Conservation (phyloP, 2,113 vertebrate species). For the Falcunculus frontatus region DNA sequence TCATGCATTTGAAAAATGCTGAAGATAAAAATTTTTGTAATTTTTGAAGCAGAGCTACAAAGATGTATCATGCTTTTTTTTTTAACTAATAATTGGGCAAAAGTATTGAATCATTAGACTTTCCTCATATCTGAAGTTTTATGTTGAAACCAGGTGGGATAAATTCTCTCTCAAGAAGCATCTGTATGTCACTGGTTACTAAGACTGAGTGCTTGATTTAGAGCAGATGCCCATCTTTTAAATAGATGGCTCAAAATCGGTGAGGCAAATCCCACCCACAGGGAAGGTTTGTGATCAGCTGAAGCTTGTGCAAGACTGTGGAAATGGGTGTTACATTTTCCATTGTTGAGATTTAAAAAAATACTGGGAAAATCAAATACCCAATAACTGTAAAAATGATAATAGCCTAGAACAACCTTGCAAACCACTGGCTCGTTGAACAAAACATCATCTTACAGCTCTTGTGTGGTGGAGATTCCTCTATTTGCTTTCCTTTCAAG, state of each 20-base stretch:
- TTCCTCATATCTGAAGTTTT: not conserved
- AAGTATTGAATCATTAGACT: not conserved
- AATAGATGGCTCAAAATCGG: slow-evolving; percentile 2
- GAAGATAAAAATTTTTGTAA: not conserved
- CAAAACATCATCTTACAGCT: not conserved
- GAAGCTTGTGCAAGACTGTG: not conserved
- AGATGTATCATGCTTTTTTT: not conserved
- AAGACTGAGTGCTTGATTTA: not conserved
- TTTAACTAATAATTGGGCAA: not conserved
- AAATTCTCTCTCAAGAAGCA: not conserved
- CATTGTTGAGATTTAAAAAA: not conserved
- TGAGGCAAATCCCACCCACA: not conserved
- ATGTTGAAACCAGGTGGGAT: not conserved
- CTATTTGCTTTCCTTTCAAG: slow-evolving; percentile 50
- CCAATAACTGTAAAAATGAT: not conserved
- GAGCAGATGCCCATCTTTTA: not conserved
- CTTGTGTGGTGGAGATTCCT: not conserved
- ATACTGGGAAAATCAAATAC: not conserved
- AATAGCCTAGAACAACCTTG: slow-evolving; percentile 16
- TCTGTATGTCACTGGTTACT: not conserved
- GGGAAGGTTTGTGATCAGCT: not conserved
- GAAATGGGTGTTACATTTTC: not conserved
- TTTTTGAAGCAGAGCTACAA: not conserved
- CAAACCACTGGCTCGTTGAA: not conserved
- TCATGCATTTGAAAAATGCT: not conserved